Evolutionary conservation across 1,140 invertebrate genomes (phyloP), one percentile per base, ranked within the genome.

Genomic region (Bombus superbus): DNA sequence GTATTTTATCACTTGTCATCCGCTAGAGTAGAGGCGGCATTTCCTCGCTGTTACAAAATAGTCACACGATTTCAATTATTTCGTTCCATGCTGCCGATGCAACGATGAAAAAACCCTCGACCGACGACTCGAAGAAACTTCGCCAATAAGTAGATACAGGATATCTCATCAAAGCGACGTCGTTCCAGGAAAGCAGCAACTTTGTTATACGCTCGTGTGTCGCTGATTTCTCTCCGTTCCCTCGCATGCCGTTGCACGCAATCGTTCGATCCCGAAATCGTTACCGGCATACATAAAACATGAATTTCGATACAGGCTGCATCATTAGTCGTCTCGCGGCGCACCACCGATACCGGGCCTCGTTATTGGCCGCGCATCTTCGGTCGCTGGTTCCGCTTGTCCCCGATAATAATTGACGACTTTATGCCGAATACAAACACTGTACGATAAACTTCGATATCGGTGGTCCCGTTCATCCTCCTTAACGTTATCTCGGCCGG

Each of bases 321-420:
- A 71, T 84, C 82, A 78, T 84, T 84, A 84, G 82, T 57, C 82
- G 64, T 53, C 64, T 38, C 25, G 28, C 42, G 40, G 71, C 44
- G 47, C 42, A 25, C 59, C 71, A 76, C 71, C 64, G 64, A 68
- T 71, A 15, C 66, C 13, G 35, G 57, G n/a, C 18, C 76, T 84
- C 76, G 83, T 80, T 84, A 84, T 79, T 84, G 32, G 68, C 77
- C 69, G 66, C 66, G 42, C 69, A 80, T 84, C 83, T 32, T 28
- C 40, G 32, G 25, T 38, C n/a, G 64, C 64, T 35, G 76, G 66
- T 84, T 80, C 76, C 66, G 76, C n/a, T 62, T 80, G 83, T 84
- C 83, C 83, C 35, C 83, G 83, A 84, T 84, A 84, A 85, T 85
- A 84, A 85, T 85, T 85, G 83, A 85, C 83, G 83, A 80, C 77